These are phyloP conservation scores for Plecturocebus donacophilus DNA, from an alignment of 2,113 vertebrate genomes.

Conservation along the genomic window DNA sequence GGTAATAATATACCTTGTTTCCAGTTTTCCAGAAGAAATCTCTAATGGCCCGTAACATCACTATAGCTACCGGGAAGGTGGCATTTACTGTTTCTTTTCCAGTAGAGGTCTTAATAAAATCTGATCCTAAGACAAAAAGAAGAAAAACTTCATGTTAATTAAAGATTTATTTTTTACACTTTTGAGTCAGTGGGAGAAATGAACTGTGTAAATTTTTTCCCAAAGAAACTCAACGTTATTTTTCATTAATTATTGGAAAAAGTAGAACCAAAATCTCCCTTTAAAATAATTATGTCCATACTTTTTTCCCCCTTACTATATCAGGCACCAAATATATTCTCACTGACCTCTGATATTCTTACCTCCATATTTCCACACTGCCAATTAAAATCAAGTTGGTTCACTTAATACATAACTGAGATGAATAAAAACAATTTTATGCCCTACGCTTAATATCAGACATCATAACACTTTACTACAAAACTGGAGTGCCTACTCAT, in stretches of 20 bases:
- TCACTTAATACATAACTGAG: constrained; percentile 50
- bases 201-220: not conserved
- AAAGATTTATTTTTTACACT: constrained; percentile 27
- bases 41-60: constrained; percentile 96
- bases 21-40: constrained; percentile 94
- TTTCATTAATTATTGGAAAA: constrained; percentile 44
- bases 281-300: constrained; percentile 46
- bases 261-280: not conserved
- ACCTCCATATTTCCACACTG: not conserved
- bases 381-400: constrained; percentile 56
- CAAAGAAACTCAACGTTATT: not conserved
- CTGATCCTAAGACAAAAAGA: constrained; percentile 89
- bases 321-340: not conserved
- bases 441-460: not conserved
- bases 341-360: not conserved
- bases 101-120: constrained; percentile 99
- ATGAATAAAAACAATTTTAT: constrained; percentile 57
- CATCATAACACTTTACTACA: not conserved
- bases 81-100: constrained; percentile 98
- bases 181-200: constrained; percentile 50
- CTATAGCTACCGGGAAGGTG: constrained; percentile 94
- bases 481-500: not conserved
- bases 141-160: constrained; percentile 48
- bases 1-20: constrained; percentile 88
- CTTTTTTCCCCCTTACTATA: not conserved